These are phyloP conservation scores for Nasonia giraulti DNA, from an alignment of 1,140 invertebrate species.

Conservation along the genomic window DNA sequence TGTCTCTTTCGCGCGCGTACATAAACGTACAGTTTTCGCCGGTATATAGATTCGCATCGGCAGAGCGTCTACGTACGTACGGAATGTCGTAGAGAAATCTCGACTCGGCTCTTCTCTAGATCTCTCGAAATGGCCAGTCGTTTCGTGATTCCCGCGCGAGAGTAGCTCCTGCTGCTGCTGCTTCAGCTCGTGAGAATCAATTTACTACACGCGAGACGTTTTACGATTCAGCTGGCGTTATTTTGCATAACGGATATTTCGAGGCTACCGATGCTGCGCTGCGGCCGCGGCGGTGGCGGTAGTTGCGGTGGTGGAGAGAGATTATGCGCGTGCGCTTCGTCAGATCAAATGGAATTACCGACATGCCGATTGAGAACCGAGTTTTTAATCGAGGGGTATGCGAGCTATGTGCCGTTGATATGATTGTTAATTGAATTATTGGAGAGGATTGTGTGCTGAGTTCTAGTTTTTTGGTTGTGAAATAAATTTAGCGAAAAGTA, in stretches of 20 bases:
- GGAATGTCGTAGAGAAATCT: constrained; percentile 34
- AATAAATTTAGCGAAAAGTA: too few species aligned
- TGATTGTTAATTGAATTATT: constrained; percentile 17
- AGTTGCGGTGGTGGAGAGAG: not conserved
- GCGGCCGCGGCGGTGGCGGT: too few species aligned
- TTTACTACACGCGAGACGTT: not conserved
- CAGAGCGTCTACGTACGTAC: not conserved
- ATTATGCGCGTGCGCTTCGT: not conserved
- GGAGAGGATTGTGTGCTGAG: not conserved
- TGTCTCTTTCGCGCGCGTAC: not conserved
- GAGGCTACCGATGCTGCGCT: not conserved
- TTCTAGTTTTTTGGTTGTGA: not conserved
- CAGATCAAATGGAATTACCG: constrained; percentile 5
- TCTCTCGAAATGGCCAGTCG: not conserved
- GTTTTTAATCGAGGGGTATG: not conserved
- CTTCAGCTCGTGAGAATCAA: constrained; percentile 44
- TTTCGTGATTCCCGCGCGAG: constrained; percentile 30
- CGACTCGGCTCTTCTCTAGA: not conserved
- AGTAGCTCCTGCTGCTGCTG: not conserved
- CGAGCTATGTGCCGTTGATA: not conserved
- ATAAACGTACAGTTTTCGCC: not conserved
- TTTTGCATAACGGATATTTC: constrained; percentile 46
- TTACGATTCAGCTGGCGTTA: constrained; percentile 26
- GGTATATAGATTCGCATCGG: constrained; percentile 19
- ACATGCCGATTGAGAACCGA: not conserved